Conservation (phyloP, 2,888 invertebrate genomes). For the Hyposoter didymator region DNA sequence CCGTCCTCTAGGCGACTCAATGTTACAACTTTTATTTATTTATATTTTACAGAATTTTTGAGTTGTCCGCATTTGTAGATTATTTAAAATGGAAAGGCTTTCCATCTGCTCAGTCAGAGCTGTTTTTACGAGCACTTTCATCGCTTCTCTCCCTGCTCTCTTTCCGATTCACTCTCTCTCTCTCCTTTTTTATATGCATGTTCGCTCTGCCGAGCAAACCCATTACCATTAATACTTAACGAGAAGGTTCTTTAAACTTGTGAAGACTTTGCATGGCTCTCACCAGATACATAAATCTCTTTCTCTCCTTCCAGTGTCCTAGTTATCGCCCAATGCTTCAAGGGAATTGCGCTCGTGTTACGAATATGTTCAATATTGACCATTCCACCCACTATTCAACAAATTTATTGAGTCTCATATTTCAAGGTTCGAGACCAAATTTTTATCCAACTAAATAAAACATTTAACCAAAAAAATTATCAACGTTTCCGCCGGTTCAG, state of each 20-base stretch:
- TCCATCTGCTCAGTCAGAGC: slow-evolving; percentile 8
- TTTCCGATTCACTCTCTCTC: not conserved
- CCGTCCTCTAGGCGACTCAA: not conserved
- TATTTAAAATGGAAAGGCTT: slow-evolving; percentile 34
- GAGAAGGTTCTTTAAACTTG: slow-evolving; percentile 70
- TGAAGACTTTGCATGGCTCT: slow-evolving; percentile 11
- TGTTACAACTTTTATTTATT: not conserved
- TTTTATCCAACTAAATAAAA: not conserved
- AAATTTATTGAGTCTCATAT: slow-evolving; percentile 60
- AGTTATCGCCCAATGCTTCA: slow-evolving; percentile 15
- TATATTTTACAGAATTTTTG: not conserved
- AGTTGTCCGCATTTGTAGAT: slow-evolving; percentile 37
- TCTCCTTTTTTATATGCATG: slow-evolving; percentile 19
- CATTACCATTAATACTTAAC: slow-evolving; percentile 73
- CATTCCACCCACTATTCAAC: slow-evolving; percentile 60
- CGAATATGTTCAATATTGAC: slow-evolving; percentile 71
- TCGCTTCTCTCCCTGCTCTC: slow-evolving; percentile 10
- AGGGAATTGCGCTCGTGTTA: slow-evolving; percentile 17
- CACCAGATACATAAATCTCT: slow-evolving; percentile 5
- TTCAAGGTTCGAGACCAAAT: slow-evolving; percentile 28
- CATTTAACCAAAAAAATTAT: not conserved
- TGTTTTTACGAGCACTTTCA: slow-evolving; percentile 51
- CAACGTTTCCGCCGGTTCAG: not conserved
- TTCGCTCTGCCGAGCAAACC: slow-evolving; percentile 61
- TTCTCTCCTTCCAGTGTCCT: slow-evolving; percentile 1